Evolutionary conservation across 2,888 invertebrate genomes (phyloP), one percentile per base, ranked within the genome.

Genomic region (Electrophaes corylata): DNA sequence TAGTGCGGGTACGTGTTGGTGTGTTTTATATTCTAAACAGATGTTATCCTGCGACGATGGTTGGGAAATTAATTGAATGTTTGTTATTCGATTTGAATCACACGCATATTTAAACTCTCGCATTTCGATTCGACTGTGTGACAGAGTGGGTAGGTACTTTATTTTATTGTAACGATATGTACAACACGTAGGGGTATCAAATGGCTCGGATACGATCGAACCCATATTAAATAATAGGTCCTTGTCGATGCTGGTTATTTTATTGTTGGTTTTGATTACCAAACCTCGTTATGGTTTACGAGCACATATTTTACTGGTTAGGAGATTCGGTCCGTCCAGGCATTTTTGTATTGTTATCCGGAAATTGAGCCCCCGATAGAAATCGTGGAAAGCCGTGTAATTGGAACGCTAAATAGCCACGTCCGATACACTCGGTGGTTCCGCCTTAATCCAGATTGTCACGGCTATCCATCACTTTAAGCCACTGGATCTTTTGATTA

Each of bases 21-120:
- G 78, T 85, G 81, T 89, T 90, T 88, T 89, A 86, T 88, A 89
- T 91, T 91, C 88, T 76, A 86, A 88, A 85, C 91, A 90, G 88
- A 90, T 90, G 90, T 84, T 86, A 84, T 86, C 84, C 83, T 77
- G 75, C 71, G 75, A 76, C 81, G 79, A 79, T 81, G 81, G 73
- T 73, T 85, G 80, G 83, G 80, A 87, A 84, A 86, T 89, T 88
- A 88, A 88, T 89, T 88, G 80, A 86, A 86, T 84, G 81, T 86
- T 86, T 85, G 81, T 84, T 86, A 83, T 86, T 84, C 82, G 76
- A 79, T 81, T 79, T 75, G 78, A 83, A 84, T 83, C 81, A 80
- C 81, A 80, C 73, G 83, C 80, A 78, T 83, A 80, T 83, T 83
- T 84, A 75, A 83, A 78, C 76, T 84, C 83, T 76, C 80, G 83